A percentile compares a stretch with the other conserved stretches of the same genome.
Conservation (phyloP, 2,888 invertebrate genomes). For the Podotricha telesiphe region DNA sequence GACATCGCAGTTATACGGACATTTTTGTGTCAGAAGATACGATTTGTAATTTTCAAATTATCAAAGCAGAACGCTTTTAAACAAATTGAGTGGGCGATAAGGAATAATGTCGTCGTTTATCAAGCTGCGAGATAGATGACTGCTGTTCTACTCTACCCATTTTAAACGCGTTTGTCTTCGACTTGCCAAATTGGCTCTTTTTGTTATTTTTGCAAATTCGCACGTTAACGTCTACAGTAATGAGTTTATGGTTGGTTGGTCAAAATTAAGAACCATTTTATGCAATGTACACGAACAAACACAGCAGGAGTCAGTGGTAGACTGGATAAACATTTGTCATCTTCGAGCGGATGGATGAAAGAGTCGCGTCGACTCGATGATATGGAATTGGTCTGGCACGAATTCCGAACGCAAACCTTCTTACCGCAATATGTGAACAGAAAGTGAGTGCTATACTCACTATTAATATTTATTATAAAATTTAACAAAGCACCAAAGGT, state of each 20-base stretch:
- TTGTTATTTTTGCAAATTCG: conserved; percentile 73
- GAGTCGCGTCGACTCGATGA: conserved; percentile 49
- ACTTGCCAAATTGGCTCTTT: conserved; percentile 81
- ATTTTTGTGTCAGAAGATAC: conserved; percentile 79
- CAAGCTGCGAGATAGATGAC: conserved; percentile 81
- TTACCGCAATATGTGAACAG: conserved; percentile 65
- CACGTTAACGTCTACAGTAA: conserved; percentile 58
- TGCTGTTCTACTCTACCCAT: conserved; percentile 81
- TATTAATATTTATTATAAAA: conserved; percentile 68
- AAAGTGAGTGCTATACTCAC: conserved; percentile 67
- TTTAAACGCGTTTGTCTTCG: conserved; percentile 83
- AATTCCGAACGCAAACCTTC: conserved; percentile 47
- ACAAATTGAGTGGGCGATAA: conserved; percentile 84
- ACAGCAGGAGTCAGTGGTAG: conserved; percentile 56
- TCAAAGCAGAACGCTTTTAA: conserved; percentile 83
- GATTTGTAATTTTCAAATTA: conserved; percentile 84
- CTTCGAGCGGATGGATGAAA: conserved; percentile 57
- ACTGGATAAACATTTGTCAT: conserved; percentile 73
- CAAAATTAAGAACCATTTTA: conserved; percentile 30
- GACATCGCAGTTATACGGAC: conserved; percentile 72
- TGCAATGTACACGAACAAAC: conserved; percentile 36
- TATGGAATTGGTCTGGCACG: conserved; percentile 45
- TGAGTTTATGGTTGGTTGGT: conserved; percentile 38
- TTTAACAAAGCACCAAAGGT: conserved; percentile 55
- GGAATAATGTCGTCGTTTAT: conserved; percentile 84